These are phyloP conservation scores for Cartodere bifasciata DNA, from an alignment of 2,888 invertebrate genomes.

Conservation along the genomic window DNA sequence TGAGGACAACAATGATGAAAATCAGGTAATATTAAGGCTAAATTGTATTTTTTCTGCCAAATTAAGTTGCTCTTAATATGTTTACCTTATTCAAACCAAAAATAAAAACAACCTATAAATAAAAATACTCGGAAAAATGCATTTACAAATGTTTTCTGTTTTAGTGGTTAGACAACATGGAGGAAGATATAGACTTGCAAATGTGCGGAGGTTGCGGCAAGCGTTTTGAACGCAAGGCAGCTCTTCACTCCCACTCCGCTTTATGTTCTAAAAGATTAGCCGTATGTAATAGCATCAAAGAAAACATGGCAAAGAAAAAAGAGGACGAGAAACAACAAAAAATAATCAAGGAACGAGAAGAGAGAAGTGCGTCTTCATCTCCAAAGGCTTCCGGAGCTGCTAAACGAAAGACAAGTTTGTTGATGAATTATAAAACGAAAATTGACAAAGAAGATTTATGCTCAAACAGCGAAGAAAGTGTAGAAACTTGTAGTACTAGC, in stretches of 20 bases:
- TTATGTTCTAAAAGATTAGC: conserved; percentile 47
- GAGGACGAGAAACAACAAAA: conserved; percentile 13
- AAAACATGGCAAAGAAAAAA: conserved; percentile 21
- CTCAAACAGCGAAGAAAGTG: conserved; percentile 15
- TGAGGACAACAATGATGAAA: conserved; percentile 39
- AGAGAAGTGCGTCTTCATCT: conserved; percentile 3
- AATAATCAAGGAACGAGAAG: conserved; percentile 7
- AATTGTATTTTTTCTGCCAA: too few species aligned
- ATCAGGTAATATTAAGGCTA: conserved; percentile 40
- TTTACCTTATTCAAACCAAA: too few species aligned
- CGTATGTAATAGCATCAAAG: conserved; percentile 32
- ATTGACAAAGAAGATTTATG: conserved; percentile 8
- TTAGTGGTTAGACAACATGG: conserved; percentile 54
- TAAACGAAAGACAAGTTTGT: conserved; percentile 17
- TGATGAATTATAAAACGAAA: conserved; percentile 14
- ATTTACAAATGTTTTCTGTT: conserved; percentile 24
- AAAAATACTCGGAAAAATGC: too few species aligned
- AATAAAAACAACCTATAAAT: too few species aligned
- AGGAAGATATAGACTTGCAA: conserved; percentile 46
- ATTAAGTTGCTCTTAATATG: too few species aligned
- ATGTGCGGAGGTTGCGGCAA: conserved; percentile 58
- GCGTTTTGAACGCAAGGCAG: conserved; percentile 59
- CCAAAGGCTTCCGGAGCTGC: conserved; percentile 11
- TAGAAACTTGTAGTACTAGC: conserved; percentile 12
- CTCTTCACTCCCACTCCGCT: conserved; percentile 56